phyloP scores from a whole-genome alignment of 2,797 vertebrate genomes.

The Rallus crepitans region DNA sequence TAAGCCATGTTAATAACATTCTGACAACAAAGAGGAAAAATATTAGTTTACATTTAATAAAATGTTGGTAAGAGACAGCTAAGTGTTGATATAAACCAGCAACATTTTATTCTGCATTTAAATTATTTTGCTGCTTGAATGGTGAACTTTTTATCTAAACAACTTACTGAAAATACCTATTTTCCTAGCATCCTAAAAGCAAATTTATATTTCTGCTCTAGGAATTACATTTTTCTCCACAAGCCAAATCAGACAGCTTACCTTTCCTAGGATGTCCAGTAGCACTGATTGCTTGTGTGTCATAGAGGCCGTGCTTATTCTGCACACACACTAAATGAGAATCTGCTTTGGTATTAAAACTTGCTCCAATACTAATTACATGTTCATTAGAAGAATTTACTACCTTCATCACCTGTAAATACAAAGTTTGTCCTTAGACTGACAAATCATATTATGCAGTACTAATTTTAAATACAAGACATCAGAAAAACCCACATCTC shows the following conservation, averaged over 20 bases:
- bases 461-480: background rate
- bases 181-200: background rate
- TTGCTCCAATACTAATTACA: slow-evolving; percentile 92
- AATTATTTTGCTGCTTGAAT: background rate
- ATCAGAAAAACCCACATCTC: background rate
- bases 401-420: slow-evolving; percentile 90
- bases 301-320: slow-evolving; percentile 88
- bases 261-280: slow-evolving; percentile 89
- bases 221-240: background rate
- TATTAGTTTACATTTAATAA: background rate
- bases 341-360: slow-evolving; percentile 91
- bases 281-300: slow-evolving; percentile 90
- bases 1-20: background rate
- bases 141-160: background rate
- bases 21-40: background rate
- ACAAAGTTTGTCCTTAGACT: background rate
- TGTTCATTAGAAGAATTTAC: slow-evolving; percentile 91
- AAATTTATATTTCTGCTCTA: background rate
- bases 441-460: background rate
- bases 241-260: slow-evolving; percentile 43
- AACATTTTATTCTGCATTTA: background rate
- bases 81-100: background rate
- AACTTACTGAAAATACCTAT: background rate
- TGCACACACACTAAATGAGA: slow-evolving; percentile 95
- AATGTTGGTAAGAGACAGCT: background rate